Base-by-base conservation (phyloP, 37 sponge, comb jelly and placozoan genomes). In the Agelas oroides region DNA sequence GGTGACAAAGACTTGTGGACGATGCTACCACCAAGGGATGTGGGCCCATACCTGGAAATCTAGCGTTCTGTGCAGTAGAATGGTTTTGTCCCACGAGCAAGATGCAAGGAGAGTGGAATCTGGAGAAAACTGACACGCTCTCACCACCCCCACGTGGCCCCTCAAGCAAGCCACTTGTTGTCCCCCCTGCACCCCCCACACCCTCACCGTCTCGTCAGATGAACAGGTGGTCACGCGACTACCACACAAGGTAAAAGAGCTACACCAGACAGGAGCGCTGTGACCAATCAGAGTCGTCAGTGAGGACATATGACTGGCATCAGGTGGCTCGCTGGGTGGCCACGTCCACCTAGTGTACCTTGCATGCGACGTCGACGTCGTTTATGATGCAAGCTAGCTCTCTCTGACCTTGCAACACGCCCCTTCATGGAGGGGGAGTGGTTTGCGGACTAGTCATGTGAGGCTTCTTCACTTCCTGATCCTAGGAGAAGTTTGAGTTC, bases 41-140 rank as follows among this genome's bases (percentile, higher is more conserved):
- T 46, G 46, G 46, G 6, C 46, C 46, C 78, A 20, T 52, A 66
- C 80, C 32, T 16, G 53, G 25, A 79, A 79, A 24, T 79, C 36
- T 1, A 18, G 21, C 2, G 80, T 53, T 14, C 25, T 63, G 68
- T 79, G 36, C 0, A 79, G 5, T 27, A 24, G 39, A n/a, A 79
- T 66, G 17, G 16, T n/a, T 33, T 79, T 79, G 24, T 79, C 80
- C 80, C 80, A 79, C 0, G 80, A 79, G 36, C 80, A 79, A 5
- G 80, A 53, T 8, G 68, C 80, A n/a, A 79, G 25, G 55, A 79
- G 80, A 53, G 68, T 25, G 2, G 68, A 79, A 56, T 79, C 80
- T 53, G 67, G 80, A 27, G 80, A 79, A 32, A 79, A 79, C 1
- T 46, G 65, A 66, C 80, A 79, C 25, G 55, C 30, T 30, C 80